phyloP scores from a whole-genome alignment of 1,140 invertebrate species.

The Monochamus saltuarius region DNA sequence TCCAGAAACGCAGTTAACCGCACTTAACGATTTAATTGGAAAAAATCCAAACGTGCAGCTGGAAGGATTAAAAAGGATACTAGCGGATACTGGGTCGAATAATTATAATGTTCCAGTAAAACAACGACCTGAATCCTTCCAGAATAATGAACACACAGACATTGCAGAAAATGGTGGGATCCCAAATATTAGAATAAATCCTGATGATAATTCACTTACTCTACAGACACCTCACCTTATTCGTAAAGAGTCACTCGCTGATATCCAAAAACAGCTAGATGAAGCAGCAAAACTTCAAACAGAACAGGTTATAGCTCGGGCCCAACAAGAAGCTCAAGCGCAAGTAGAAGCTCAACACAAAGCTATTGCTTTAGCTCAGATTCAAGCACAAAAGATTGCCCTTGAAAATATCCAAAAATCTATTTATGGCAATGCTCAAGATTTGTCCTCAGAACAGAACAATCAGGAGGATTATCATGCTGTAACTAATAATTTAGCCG shows the following conservation, averaged over 20 bases:
- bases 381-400: slow-evolving; percentile 32
- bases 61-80: slow-evolving; percentile 37
- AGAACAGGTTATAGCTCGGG: slow-evolving; percentile 29
- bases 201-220: slow-evolving; percentile 16
- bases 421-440: slow-evolving; percentile 28
- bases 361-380: slow-evolving; percentile 34
- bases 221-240: slow-evolving; percentile 12
- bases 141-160: slow-evolving; percentile 10
- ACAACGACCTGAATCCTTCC: slow-evolving; percentile 13
- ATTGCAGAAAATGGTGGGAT: slow-evolving; percentile 23
- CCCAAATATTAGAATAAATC: slow-evolving; percentile 20
- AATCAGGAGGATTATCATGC: not conserved
- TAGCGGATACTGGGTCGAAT: slow-evolving; percentile 18
- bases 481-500: not conserved
- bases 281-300: slow-evolving; percentile 34
- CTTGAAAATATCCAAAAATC: slow-evolving; percentile 31
- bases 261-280: slow-evolving; percentile 34
- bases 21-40: slow-evolving; percentile 34
- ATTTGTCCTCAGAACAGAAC: not conserved
- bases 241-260: slow-evolving; percentile 12
- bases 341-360: slow-evolving; percentile 37
- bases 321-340: slow-evolving; percentile 36
- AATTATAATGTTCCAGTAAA: slow-evolving; percentile 11
- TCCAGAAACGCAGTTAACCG: slow-evolving; percentile 23
- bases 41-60: slow-evolving; percentile 36